phyloP scores from a whole-genome alignment of 2,888 invertebrate species.

The Ornithoptera priamus region DNA sequence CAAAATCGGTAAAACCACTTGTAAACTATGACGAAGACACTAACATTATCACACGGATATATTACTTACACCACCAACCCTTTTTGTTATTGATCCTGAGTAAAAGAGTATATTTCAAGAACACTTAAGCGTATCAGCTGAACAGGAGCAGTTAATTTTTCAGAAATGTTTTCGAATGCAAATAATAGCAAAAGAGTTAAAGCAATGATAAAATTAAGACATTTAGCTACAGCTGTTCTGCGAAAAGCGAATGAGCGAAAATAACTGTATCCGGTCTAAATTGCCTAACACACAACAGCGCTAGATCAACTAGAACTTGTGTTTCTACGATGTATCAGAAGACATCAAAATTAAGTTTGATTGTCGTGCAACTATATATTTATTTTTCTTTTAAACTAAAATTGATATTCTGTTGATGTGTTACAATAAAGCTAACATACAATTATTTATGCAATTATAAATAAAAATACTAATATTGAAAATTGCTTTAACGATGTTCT shows the following conservation, averaged over 20 bases:
- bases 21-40: too few species aligned
- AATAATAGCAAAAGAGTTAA: conserved; percentile 15
- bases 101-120: too few species aligned
- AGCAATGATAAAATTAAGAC: conserved; percentile 34
- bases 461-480: too few species aligned
- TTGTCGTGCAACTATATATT: not conserved
- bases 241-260: conserved; percentile 24
- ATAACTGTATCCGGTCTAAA: conserved; percentile 17
- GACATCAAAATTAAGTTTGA: not conserved
- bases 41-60: too few species aligned
- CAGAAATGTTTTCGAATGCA: conserved; percentile 15
- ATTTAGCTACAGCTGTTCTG: conserved; percentile 31
- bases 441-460: too few species aligned
- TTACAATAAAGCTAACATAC: too few species aligned
- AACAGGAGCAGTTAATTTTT: not conserved
- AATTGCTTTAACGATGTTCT: too few species aligned
- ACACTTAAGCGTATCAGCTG: too few species aligned
- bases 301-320: conserved; percentile 11
- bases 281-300: conserved; percentile 7
- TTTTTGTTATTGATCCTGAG: too few species aligned
- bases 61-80: too few species aligned
- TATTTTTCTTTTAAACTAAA: not conserved
- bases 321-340: not conserved
- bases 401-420: too few species aligned
- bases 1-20: too few species aligned